phyloP scores from a whole-genome alignment of 2,888 invertebrate species.

The Ditula angustiorana region DNA sequence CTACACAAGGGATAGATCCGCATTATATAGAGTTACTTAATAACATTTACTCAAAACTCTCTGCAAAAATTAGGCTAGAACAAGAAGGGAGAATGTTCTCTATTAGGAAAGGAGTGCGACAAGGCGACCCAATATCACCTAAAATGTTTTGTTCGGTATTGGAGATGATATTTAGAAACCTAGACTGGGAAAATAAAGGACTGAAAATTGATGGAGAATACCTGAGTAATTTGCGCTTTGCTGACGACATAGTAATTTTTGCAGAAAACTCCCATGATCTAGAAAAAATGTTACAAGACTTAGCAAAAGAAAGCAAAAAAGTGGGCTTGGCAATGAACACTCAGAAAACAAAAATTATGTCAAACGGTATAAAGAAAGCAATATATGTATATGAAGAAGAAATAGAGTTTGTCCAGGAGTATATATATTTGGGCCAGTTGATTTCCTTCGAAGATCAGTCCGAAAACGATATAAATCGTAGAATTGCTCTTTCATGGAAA shows the following conservation, averaged over 20 bases:
- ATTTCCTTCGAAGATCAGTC: too few species aligned
- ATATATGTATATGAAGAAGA: too few species aligned
- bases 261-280: background rate
- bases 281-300: background rate
- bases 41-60: background rate
- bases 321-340: too few species aligned
- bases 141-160: background rate
- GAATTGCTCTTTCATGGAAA: constrained; percentile 1
- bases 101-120: background rate
- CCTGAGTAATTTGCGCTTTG: background rate
- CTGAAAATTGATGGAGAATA: background rate
- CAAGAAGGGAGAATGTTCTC: background rate
- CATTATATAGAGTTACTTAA: background rate
- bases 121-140: background rate
- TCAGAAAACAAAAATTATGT: background rate
- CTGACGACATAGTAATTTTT: background rate
- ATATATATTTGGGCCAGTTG: too few species aligned
- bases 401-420: too few species aligned
- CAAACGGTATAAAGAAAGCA: too few species aligned
- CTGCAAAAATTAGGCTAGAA: background rate
- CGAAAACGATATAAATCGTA: too few species aligned
- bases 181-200: background rate
- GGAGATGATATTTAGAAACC: background rate
- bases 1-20: constrained; percentile 16
- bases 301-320: background rate